A percentile compares a stretch with the other conserved stretches of the same genome.
Conservation (phyloP, 2,113 vertebrate genomes). For the Telmatochromis sp. region DNA sequence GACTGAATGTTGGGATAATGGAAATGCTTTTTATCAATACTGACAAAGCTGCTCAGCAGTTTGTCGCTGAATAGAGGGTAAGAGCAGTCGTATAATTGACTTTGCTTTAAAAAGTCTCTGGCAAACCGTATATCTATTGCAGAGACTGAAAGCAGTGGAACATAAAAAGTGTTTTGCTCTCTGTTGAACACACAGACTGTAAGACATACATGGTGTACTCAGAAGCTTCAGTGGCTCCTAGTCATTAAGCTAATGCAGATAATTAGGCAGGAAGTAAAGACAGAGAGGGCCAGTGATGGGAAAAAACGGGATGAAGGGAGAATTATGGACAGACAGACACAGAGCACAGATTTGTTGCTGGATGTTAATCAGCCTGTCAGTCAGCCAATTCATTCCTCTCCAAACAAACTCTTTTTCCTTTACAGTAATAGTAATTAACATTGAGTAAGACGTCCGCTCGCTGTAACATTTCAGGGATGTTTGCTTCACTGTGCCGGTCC, state of each 20-base stretch:
- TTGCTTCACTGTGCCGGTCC: neutral
- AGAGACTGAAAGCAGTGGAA: neutral
- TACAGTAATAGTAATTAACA: neutral
- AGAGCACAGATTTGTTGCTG: constrained; percentile 18
- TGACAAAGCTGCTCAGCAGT: neutral
- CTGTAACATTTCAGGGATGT: neutral
- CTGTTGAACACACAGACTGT: neutral
- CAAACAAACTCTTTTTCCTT: neutral
- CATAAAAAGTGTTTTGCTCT: neutral
- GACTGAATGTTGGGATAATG: neutral
- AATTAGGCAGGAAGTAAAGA: constrained; percentile 44
- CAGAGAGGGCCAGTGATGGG: neutral
- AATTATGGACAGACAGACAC: constrained; percentile 24
- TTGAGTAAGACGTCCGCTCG: neutral
- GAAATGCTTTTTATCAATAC: neutral
- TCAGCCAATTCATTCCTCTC: neutral
- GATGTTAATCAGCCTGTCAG: constrained; percentile 35
- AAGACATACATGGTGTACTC: neutral
- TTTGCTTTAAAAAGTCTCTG: neutral
- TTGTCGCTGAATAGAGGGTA: neutral
- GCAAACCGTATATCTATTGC: neutral
- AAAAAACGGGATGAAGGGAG: constrained; percentile 18
- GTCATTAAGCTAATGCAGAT: constrained; percentile 56
- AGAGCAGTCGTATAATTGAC: neutral
- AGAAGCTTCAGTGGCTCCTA: neutral